Conservation (phyloP, 2,888 invertebrate genomes). For the Halictus quadricinctus region DNA sequence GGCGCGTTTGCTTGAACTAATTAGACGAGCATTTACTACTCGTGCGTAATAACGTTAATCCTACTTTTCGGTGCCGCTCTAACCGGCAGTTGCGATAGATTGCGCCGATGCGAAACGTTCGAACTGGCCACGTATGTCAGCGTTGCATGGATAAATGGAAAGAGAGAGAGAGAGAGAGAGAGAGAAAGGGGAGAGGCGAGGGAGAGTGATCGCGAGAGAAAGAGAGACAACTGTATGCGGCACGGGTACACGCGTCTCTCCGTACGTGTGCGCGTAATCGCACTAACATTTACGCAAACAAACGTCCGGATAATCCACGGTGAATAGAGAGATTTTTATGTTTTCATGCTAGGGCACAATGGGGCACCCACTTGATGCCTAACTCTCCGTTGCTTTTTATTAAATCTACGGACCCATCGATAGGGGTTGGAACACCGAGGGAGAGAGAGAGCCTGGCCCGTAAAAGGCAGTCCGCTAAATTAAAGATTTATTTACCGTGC, state of each 20-base stretch:
- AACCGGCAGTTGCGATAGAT: slow-evolving; percentile 69
- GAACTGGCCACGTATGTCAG: slow-evolving; percentile 48
- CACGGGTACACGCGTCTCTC: slow-evolving; percentile 4
- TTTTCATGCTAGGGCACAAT: slow-evolving; percentile 81
- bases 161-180: background rate
- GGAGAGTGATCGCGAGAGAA: background rate
- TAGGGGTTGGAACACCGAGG: slow-evolving; percentile 48
- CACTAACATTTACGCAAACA: slow-evolving; percentile 65
- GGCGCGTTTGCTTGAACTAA: slow-evolving; percentile 67
- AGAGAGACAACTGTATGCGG: background rate
- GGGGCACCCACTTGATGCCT: slow-evolving; percentile 81
- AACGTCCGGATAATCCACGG: slow-evolving; percentile 77
- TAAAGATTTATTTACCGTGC: slow-evolving; percentile 76
- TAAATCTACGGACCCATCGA: slow-evolving; percentile 74
- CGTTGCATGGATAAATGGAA: slow-evolving; percentile 6
- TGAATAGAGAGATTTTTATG: slow-evolving; percentile 82
- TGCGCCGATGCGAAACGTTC: slow-evolving; percentile 54
- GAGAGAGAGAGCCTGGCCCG: slow-evolving; percentile 27
- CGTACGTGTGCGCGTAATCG: slow-evolving; percentile 52
- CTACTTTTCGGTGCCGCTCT: slow-evolving; percentile 66
- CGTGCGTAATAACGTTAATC: slow-evolving; percentile 75
- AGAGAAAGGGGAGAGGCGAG: background rate
- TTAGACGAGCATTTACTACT: slow-evolving; percentile 73
- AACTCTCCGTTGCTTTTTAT: slow-evolving; percentile 78
- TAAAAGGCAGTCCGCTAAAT: slow-evolving; percentile 66